Base-by-base conservation (phyloP, 2,113 vertebrate genomes). In the Esox niger region DNA sequence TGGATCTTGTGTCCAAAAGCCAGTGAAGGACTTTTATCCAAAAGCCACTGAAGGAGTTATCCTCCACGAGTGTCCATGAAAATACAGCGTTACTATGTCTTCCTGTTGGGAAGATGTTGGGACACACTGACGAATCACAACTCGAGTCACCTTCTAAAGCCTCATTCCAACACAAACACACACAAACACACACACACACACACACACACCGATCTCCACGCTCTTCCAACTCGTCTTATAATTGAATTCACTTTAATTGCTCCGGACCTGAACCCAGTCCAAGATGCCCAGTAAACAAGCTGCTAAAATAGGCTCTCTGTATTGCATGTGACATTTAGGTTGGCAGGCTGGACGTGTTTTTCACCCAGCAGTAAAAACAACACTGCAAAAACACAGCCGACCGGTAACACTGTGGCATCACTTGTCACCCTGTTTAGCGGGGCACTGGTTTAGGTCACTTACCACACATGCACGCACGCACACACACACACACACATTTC, bases 321-420 rank as follows among this genome's bases (percentile, higher is more conserved):
- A 76, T 74, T 73, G 64, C 69, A 78, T 56, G 38, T 80, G 78
- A 75, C 82, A 83, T 77, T 76, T 76, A 75, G 54, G 47, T 52
- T 76, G 72, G 54, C 67, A 72, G 66, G 27, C 73, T 43, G 68
- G 47, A 46, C 38, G 2, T 58, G 23, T 52, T 64, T 68, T 76
- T 76, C 57, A 4, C 7, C 46, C 3, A 11, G 47, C 55, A 1
- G 5, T 25, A 21, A 27, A n/a, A 56, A 56, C 54, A 56, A 58
- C 27, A 58, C 4, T 27, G 5, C 25, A 29, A 2, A 2, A 57
- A 58, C 56, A 17, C 27, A 20, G 56, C 6, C 27, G 27, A 30
- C 26, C 3, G 26, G 56, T 29, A 26, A 17, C 27, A 8, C 15
- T 11, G 52, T 55, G 54, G 54, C 25, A 15, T 13, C 54, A 29